Percentiles rank a stretch among this genome's conserved stretches.
phyloP scores from a whole-genome alignment of 2,888 invertebrate species.

The Achlya flavicornis region DNA sequence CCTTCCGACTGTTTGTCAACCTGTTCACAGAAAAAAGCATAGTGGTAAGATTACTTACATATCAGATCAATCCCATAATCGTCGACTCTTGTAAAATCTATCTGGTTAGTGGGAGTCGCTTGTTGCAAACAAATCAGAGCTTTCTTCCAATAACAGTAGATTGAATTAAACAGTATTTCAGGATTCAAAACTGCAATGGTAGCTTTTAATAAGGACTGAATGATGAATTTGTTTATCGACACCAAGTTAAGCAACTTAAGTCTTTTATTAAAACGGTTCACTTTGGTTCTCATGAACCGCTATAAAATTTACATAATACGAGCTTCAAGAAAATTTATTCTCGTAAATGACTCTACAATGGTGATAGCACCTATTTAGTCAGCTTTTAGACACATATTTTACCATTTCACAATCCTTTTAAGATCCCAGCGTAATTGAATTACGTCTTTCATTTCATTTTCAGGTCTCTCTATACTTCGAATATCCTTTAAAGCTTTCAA shows the following conservation, averaged over 20 bases:
- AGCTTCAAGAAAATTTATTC: not conserved
- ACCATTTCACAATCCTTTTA: not conserved
- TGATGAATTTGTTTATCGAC: too few relatives aligned
- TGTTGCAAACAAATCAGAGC: too few relatives aligned
- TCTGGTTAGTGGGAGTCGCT: too few relatives aligned
- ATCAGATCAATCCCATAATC: too few relatives aligned
- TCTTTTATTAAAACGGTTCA: not conserved
- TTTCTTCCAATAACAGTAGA: too few relatives aligned
- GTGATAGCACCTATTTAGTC: not conserved
- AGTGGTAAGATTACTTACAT: too few relatives aligned
- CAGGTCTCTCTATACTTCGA: not conserved
- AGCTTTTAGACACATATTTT: not conserved
- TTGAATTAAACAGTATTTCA: too few relatives aligned
- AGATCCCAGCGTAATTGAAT: not conserved
- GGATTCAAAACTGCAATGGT: too few relatives aligned
- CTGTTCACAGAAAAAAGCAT: too few relatives aligned
- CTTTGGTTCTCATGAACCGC: not conserved
- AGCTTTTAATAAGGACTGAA: not conserved
- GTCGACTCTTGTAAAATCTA: too few relatives aligned
- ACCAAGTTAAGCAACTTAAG: too few relatives aligned
- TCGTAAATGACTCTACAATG: not conserved
- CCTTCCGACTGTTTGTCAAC: too few relatives aligned
- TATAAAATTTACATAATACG: slow-evolving; percentile 1
- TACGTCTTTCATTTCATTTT: not conserved
- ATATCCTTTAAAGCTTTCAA: not conserved